Evolutionary conservation across 1,140 invertebrate genomes (phyloP).

Genomic region (Drosophila mauritiana): DNA sequence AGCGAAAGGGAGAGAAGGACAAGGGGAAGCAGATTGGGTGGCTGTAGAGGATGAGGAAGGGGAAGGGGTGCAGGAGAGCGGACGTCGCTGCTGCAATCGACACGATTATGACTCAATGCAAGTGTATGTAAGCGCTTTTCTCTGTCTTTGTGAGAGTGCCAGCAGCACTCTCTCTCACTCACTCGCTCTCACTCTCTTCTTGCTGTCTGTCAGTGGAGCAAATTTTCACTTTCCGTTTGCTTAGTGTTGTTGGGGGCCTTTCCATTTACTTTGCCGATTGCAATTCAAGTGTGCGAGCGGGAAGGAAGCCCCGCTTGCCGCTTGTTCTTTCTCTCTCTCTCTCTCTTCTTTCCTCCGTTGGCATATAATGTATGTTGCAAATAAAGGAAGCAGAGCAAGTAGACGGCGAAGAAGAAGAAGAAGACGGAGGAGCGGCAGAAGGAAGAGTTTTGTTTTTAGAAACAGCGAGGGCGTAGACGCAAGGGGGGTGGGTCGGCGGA

Average conservation of each 20-base stretch:
- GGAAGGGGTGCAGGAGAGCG: conserved; percentile 26
- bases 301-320: conserved; percentile 7
- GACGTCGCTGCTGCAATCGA: conserved; percentile 58
- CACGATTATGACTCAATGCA: conserved; percentile 82
- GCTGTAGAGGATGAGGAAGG: background rate
- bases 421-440: conserved; percentile 53
- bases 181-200: conserved; percentile 11
- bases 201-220: conserved; percentile 73
- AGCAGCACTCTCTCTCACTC: conserved; percentile 14
- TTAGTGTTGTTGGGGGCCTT: conserved; percentile 73
- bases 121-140: conserved; percentile 53
- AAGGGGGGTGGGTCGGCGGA: conserved; percentile 12
- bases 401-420: conserved; percentile 38
- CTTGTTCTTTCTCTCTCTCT: conserved; percentile 1
- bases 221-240: conserved; percentile 83
- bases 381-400: conserved; percentile 80
- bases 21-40: background rate
- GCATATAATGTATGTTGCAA: conserved; percentile 65
- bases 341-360: conserved; percentile 1
- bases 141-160: conserved; percentile 24
- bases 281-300: conserved; percentile 57
- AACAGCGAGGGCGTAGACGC: conserved; percentile 44
- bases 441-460: conserved; percentile 76
- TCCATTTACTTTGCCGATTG: conserved; percentile 76
- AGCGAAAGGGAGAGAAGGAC: background rate